These are phyloP conservation scores for Oreochromis aureus DNA, from an alignment of 2,113 vertebrate genomes.

Conservation along the genomic window DNA sequence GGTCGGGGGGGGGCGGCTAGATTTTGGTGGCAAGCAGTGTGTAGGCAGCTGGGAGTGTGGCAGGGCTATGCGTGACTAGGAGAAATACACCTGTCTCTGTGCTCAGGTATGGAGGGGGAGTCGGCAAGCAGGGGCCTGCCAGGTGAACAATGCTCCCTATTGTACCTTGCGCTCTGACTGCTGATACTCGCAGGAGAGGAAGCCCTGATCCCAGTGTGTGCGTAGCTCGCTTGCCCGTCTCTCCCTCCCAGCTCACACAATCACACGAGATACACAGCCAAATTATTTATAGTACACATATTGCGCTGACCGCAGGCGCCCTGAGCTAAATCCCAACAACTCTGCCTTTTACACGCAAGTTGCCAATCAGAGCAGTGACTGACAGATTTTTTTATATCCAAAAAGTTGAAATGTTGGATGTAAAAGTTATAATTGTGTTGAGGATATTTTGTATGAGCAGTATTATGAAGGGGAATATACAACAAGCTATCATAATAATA, in stretches of 20 bases:
- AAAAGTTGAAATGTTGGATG: background rate
- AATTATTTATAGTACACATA: slow-evolving; percentile 68
- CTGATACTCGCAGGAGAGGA: slow-evolving; percentile 65
- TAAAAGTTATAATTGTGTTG: background rate
- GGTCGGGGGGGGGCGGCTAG: background rate
- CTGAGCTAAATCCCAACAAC: slow-evolving; percentile 59
- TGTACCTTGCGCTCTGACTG: slow-evolving; percentile 73
- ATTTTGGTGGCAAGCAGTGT: slow-evolving; percentile 21
- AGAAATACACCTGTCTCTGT: slow-evolving; percentile 85
- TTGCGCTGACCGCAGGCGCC: slow-evolving; percentile 68
- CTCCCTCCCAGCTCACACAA: slow-evolving; percentile 9
- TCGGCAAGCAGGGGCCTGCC: slow-evolving; percentile 81
- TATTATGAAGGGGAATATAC: background rate
- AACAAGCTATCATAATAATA: background rate
- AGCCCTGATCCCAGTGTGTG: slow-evolving; percentile 70
- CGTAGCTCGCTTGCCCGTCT: background rate
- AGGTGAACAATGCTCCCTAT: slow-evolving; percentile 80
- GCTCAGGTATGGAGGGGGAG: slow-evolving; percentile 73
- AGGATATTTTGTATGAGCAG: background rate
- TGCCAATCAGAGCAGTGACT: slow-evolving; percentile 63
- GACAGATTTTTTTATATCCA: slow-evolving; percentile 24
- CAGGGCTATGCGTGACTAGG: slow-evolving; percentile 75
- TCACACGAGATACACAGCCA: slow-evolving; percentile 35
- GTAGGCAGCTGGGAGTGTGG: slow-evolving; percentile 64
- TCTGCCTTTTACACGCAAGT: slow-evolving; percentile 73